Conservation (phyloP, 2,888 invertebrate species). For the Frankliniella intonsa region DNA sequence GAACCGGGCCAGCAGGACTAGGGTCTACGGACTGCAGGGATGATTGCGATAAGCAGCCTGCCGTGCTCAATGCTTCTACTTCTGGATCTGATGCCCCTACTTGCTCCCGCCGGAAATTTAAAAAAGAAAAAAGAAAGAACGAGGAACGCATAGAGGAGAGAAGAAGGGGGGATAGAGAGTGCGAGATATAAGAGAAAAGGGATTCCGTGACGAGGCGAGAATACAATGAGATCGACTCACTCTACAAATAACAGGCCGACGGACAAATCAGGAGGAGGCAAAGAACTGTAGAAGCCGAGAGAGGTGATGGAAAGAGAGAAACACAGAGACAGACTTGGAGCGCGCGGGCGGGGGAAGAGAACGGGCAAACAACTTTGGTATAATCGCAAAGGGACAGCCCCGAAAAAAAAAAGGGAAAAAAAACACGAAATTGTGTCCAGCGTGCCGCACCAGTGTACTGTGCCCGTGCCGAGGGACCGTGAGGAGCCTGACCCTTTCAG, state of each 20-base stretch:
- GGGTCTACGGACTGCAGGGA: too few relatives aligned
- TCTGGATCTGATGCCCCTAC: too few relatives aligned
- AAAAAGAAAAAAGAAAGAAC: too few relatives aligned
- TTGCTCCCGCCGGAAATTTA: too few relatives aligned
- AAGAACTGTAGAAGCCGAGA: not conserved
- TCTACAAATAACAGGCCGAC: not conserved
- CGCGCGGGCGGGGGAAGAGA: not conserved
- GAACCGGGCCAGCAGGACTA: too few relatives aligned
- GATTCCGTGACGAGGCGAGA: too few relatives aligned
- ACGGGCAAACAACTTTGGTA: not conserved
- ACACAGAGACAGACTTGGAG: not conserved
- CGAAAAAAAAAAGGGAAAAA: not conserved
- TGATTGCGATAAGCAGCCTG: too few relatives aligned
- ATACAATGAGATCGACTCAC: not conserved
- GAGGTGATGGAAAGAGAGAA: not conserved
- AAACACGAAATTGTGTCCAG: not conserved
- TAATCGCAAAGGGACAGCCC: not conserved
- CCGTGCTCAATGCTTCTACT: too few relatives aligned
- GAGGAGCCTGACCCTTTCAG: too few relatives aligned
- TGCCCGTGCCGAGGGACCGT: not conserved
- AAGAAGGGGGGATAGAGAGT: too few relatives aligned
- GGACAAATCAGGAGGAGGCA: not conserved
- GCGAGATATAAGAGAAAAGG: not conserved
- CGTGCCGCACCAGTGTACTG: not conserved
- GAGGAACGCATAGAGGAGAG: too few relatives aligned